Evolutionary conservation across 1,140 invertebrate species (phyloP), one percentile per base, ranked within the genome.

Genomic region (Drosophila murphyi): DNA sequence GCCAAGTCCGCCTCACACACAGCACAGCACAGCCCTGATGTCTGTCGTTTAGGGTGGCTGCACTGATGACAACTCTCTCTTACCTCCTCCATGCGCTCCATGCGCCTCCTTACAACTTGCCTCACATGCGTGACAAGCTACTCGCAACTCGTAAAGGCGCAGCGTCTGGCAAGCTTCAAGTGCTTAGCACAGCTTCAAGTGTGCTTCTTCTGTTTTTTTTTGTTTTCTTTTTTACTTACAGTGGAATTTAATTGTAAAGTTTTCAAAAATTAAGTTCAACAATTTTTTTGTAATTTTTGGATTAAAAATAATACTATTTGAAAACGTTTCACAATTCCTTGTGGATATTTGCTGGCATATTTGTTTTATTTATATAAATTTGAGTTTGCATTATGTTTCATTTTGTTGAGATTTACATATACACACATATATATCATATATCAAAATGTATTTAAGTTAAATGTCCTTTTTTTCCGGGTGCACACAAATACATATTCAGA

Each of bases 111-210:
- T 41, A 1, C 6, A n/a, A 48, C 62, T 56, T 55, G 39, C 37
- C 51, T 34, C 52, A 37, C 48, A 35, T 50, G 28, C 47, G 28
- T 43, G 39, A n/a, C 39, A 43, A 62, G 29, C 3, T 10, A 31
- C 60, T 31, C 35, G 6, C 48, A 54, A 4, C 31, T 8, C 10
- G 34, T 34, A 39, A n/a, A 32, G 51, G 32, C 32, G 32, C 51
- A 7, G 20, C 47, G 37, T 39, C 55, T 57, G 37, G 37, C 61
- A 28, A 70, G 45, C 61, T 72, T 75, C 39, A 64, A 75, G 72
- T 75, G 71, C 55, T 56, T 73, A 7, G 71, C 71, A 52, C 63
- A 73, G 63, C 71, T 73, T 73, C 62, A 68, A 73, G 55, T 72
- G 59, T 47, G 37, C 54, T 34, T 47, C 7, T 31, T 55, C 5